Conservation (phyloP, 2,888 invertebrate genomes). For the Ormia ochracea region DNA sequence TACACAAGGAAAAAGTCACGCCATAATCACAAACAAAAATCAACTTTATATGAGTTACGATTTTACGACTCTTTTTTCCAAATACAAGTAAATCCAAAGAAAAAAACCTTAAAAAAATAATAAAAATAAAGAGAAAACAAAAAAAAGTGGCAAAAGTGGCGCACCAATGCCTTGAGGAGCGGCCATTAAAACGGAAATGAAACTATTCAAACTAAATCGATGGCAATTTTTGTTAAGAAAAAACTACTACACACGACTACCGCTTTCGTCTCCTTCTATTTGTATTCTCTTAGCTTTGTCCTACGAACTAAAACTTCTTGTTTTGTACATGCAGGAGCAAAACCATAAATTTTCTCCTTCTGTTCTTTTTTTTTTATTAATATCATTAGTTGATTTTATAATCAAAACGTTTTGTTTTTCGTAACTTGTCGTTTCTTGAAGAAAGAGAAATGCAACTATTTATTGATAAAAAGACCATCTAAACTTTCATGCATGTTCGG, state of each 20-base stretch:
- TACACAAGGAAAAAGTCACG: slow-evolving; percentile 61
- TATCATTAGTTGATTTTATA: slow-evolving; percentile 41
- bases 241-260: slow-evolving; percentile 27
- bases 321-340: neutral
- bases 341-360: slow-evolving; percentile 34
- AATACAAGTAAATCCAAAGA: neutral
- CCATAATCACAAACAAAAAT: slow-evolving; percentile 54
- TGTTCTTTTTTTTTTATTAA: too few species aligned
- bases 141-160: slow-evolving; percentile 22
- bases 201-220: slow-evolving; percentile 53
- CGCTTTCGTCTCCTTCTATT: slow-evolving; percentile 19
- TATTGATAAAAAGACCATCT: too few species aligned
- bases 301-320: neutral
- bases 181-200: slow-evolving; percentile 46
- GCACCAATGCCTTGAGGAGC: slow-evolving; percentile 30
- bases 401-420: slow-evolving; percentile 43
- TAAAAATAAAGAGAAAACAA: slow-evolving; percentile 29
- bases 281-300: neutral
- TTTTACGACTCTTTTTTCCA: slow-evolving; percentile 52
- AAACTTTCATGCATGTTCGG: too few species aligned
- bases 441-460: too few species aligned
- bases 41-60: slow-evolving; percentile 65
- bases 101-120: slow-evolving; percentile 9
- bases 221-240: slow-evolving; percentile 51
- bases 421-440: neutral